phyloP scores from a whole-genome alignment of 2,797 vertebrate genomes.

The Taenioides sp. region DNA sequence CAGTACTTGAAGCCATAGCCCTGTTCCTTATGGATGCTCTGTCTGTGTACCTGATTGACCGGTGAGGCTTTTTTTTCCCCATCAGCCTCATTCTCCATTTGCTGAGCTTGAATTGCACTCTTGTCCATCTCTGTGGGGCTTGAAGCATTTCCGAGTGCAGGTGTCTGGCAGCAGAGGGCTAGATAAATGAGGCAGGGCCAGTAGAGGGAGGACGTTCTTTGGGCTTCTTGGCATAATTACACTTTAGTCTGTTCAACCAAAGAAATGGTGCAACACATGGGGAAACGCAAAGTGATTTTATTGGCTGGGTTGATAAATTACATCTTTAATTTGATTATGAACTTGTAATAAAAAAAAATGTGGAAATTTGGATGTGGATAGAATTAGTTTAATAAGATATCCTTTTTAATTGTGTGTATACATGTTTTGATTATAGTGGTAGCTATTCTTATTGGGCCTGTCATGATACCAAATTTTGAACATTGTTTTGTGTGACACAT shows the following conservation, averaged over 20 bases:
- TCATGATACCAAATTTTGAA: no score
- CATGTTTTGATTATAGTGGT: no score
- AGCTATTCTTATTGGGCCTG: no score
- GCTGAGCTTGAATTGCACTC: neutral
- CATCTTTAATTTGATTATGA: neutral
- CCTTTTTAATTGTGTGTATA: no score
- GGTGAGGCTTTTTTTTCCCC: neutral
- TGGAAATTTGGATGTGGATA: neutral
- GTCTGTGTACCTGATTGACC: neutral
- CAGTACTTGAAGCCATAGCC: neutral
- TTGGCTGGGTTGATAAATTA: neutral
- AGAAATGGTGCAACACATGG: neutral
- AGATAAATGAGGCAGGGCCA: conserved; percentile 16
- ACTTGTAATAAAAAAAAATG: neutral
- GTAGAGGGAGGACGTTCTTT: neutral
- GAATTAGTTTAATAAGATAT: neutral
- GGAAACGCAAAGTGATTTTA: neutral
- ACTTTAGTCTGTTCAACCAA: neutral
- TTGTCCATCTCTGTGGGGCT: conserved; percentile 1
- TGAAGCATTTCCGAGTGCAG: neutral
- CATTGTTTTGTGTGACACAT: no score
- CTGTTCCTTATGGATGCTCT: neutral
- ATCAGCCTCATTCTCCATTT: neutral
- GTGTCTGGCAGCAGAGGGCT: conserved; percentile 26
- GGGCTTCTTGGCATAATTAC: neutral